A percentile compares a stretch with the other conserved stretches of the same genome.
phyloP scores from a whole-genome alignment of 2,113 vertebrate species.

The Pyxicephalus adspersus region DNA sequence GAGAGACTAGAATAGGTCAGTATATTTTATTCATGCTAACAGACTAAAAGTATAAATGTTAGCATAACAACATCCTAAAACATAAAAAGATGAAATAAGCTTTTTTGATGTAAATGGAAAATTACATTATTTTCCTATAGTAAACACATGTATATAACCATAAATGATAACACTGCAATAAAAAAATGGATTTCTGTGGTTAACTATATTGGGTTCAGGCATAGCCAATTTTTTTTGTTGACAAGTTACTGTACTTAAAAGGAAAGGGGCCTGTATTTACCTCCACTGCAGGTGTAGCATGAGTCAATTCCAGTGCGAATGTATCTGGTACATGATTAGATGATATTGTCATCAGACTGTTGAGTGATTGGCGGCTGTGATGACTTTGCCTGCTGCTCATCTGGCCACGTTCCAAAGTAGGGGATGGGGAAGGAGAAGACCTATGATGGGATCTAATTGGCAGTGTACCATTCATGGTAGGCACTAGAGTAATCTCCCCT shows the following conservation, averaged over 20 bases:
- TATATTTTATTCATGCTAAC: too few species aligned
- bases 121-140: too few species aligned
- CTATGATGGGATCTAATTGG: conserved; percentile 89
- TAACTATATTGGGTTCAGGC: too few species aligned
- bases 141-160: too few species aligned
- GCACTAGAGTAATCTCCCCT: conserved; percentile 93
- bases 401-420: conserved; percentile 85
- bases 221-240: too few species aligned
- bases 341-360: conserved; percentile 96
- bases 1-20: too few species aligned
- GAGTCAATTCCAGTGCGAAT: conserved; percentile 91
- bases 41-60: too few species aligned
- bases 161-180: too few species aligned
- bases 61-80: too few species aligned
- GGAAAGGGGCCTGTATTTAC: conserved; percentile 72
- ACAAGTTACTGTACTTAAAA: not conserved
- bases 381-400: conserved; percentile 91
- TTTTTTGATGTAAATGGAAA: too few species aligned
- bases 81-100: too few species aligned
- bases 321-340: conserved; percentile 93
- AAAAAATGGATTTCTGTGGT: too few species aligned
- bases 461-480: conserved; percentile 88
- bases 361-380: conserved; percentile 94
- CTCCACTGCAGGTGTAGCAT: conserved; percentile 94
- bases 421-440: conserved; percentile 87